Evolutionary conservation across 2,113 vertebrate genomes (phyloP).

Genomic region (Nymphicus hollandicus): DNA sequence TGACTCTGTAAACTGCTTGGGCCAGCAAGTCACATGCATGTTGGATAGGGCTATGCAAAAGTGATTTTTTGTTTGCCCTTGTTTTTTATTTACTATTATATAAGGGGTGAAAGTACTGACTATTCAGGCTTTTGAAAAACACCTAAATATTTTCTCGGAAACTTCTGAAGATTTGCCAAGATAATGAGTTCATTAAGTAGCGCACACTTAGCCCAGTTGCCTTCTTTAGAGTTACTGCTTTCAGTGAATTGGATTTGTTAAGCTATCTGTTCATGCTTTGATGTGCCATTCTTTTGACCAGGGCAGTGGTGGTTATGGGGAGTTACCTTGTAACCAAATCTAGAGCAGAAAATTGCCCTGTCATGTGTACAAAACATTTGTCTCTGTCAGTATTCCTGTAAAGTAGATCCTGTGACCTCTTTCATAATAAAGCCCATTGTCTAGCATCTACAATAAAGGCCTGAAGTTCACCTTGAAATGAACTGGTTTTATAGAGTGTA

Average conservation of each 20-base stretch:
- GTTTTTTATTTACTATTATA: neutral
- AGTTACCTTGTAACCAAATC: slow-evolving; percentile 41
- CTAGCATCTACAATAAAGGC: slow-evolving; percentile 51
- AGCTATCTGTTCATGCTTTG: slow-evolving; percentile 46
- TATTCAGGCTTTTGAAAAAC: neutral
- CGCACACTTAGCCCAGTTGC: neutral
- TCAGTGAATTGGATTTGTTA: slow-evolving; percentile 32
- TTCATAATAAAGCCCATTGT: slow-evolving; percentile 60
- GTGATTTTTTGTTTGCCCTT: neutral
- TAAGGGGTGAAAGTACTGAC: neutral
- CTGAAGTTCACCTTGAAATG: slow-evolving; percentile 59
- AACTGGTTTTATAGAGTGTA: slow-evolving; percentile 36
- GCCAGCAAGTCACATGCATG: neutral
- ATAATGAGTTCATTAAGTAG: slow-evolving; percentile 6
- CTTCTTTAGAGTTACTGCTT: neutral
- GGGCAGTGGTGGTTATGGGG: neutral
- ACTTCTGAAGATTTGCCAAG: neutral
- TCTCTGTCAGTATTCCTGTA: slow-evolving; percentile 58
- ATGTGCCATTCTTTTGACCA: slow-evolving; percentile 41
- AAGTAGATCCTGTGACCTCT: slow-evolving; percentile 63
- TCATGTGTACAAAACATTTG: slow-evolving; percentile 65
- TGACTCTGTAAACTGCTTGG: neutral
- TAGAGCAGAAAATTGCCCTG: slow-evolving; percentile 56
- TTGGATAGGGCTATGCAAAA: neutral
- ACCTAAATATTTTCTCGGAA: neutral